These are phyloP conservation scores for Drosophila bocqueti DNA, from an alignment of 1,140 invertebrate species.

Conservation along the genomic window DNA sequence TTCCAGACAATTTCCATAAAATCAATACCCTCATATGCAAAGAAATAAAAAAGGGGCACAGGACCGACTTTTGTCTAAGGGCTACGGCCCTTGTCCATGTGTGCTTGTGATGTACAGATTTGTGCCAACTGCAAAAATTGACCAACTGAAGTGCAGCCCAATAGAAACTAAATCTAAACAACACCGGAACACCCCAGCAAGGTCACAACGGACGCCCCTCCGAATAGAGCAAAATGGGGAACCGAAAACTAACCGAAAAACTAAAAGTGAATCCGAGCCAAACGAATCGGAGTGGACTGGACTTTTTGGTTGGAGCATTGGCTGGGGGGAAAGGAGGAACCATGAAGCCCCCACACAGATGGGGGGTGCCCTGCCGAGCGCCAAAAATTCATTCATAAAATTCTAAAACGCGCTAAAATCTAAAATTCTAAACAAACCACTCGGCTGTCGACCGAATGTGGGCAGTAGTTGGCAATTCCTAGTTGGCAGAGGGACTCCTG, in stretches of 20 bases:
- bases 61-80: slow-evolving; percentile 42
- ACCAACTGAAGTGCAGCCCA: slow-evolving; percentile 59
- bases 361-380: slow-evolving; percentile 41
- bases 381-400: slow-evolving; percentile 83
- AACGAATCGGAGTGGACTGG: slow-evolving; percentile 32
- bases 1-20: slow-evolving; percentile 4
- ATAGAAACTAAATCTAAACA: slow-evolving; percentile 74
- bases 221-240: slow-evolving; percentile 61
- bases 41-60: slow-evolving; percentile 35
- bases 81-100: slow-evolving; percentile 1
- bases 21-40: slow-evolving; percentile 29
- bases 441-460: slow-evolving; percentile 38
- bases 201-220: slow-evolving; percentile 52
- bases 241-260: slow-evolving; percentile 78
- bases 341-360: neutral
- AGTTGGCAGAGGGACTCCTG: slow-evolving; percentile 14
- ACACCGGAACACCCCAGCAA: slow-evolving; percentile 53
- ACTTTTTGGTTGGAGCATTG: neutral
- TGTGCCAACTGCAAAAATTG: slow-evolving; percentile 73
- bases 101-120: slow-evolving; percentile 38
- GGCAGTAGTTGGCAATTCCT: slow-evolving; percentile 3
- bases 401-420: slow-evolving; percentile 84
- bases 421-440: slow-evolving; percentile 81
- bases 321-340: neutral
- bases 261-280: slow-evolving; percentile 71